Evolutionary conservation across 2,113 vertebrate species (phyloP), one percentile per base, ranked within the genome.

Genomic region (Ancistrus triradiatus): DNA sequence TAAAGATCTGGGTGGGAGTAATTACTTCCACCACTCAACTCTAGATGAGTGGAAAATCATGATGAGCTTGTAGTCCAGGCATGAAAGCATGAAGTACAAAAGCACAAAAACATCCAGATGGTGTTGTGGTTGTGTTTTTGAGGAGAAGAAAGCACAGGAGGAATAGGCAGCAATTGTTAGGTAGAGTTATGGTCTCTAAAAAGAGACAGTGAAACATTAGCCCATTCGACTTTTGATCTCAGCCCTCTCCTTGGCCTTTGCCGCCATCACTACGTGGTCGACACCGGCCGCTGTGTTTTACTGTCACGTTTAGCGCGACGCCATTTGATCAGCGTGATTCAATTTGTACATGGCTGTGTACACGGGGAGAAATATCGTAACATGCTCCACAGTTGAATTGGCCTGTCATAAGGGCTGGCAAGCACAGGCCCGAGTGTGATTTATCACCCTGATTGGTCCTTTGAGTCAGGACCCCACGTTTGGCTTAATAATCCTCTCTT

Each of bases 371-470:
- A 63, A 50, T 67, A 60, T 66, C 52, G 62, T 18, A 25, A 38
- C 25, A 49, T 64, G 59, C 27, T 37, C 60, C 65, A 49, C n/a
- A 59, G 46, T 51, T 48, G 73, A 70, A 50, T 48, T 51, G 63
- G 22, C 48, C 52, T 51, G 68, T 73, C 66, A 53, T 59, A 27
- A 15, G 56, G 48, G 46, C 59, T 52, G 50, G 40, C 44, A 53
- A 59, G 35, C 42, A 21, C 2, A 22, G 11, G 43, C 60, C 38
- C 17, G 37, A 55, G 28, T 24, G 60, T 3, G 24, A 68, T 68
- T 64, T 64, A 66, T 73, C 55, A 68, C 62, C 18, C 57, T 68
- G 60, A 73, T 68, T 59, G 66, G 59, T 19, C 47, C 27, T 64
- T 59, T 68, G 49, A 40, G 40, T 42, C 13, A 25, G 61, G 57